These are phyloP conservation scores for Candidula unifasciata DNA, from an alignment of 2,888 invertebrate species.

Conservation along the genomic window DNA sequence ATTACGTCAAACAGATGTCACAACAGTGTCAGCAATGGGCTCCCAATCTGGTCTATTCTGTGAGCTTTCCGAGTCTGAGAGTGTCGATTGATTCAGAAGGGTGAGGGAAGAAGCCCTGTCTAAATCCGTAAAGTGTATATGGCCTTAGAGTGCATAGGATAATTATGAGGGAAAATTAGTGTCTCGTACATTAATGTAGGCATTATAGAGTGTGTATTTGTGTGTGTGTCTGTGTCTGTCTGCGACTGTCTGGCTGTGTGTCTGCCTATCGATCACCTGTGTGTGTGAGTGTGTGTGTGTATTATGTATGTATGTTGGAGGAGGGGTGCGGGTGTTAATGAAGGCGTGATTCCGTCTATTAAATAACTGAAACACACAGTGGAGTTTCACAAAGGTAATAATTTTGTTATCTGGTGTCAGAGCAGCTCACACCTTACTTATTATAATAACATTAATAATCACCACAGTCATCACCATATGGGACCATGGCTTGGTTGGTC, in stretches of 20 bases:
- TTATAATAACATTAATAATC: no score
- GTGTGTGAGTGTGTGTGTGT: not conserved
- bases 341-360: no score
- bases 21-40: no score
- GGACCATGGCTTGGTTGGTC: no score
- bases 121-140: not conserved
- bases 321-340: no score
- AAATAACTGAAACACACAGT: no score
- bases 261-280: not conserved
- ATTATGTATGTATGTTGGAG: no score
- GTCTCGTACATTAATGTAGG: not conserved
- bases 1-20: no score
- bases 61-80: not conserved
- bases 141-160: not conserved
- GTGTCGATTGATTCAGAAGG: not conserved
- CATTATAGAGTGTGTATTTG: not conserved
- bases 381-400: no score
- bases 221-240: not conserved
- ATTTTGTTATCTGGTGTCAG: no score
- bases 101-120: not conserved
- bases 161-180: not conserved
- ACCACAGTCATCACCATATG: no score
- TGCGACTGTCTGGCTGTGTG: not conserved
- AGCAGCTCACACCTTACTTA: no score
- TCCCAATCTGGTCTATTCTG: not conserved